These are phyloP conservation scores for Leuciscus idus DNA, from an alignment of 2,113 vertebrate species.

Conservation along the genomic window DNA sequence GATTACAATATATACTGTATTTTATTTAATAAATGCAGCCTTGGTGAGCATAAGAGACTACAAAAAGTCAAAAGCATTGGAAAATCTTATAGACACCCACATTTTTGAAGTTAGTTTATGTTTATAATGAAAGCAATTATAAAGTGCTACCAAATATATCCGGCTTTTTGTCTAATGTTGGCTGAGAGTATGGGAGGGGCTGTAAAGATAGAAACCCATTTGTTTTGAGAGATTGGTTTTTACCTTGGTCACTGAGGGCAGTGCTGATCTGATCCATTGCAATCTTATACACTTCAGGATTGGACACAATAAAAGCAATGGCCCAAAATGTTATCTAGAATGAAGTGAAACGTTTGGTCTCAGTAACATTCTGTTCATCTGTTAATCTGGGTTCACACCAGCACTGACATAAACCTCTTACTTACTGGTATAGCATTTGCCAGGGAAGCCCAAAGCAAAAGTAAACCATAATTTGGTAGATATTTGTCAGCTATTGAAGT, in stretches of 20 bases:
- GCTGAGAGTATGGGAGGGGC: not conserved
- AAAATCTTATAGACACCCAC: not conserved
- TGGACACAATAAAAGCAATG: slow-evolving; percentile 77
- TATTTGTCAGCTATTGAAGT: slow-evolving; percentile 67
- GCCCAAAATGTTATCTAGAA: slow-evolving; percentile 80
- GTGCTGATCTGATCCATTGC: slow-evolving; percentile 73
- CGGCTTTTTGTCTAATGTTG: too few species aligned
- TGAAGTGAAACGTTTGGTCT: not conserved
- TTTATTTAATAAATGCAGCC: not conserved
- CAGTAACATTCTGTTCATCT: not conserved
- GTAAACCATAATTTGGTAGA: slow-evolving; percentile 72
- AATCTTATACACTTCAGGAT: slow-evolving; percentile 70
- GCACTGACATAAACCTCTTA: slow-evolving; percentile 45
- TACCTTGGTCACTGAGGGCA: slow-evolving; percentile 68
- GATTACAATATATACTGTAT: not conserved
- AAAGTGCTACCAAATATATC: too few species aligned
- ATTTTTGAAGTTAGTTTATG: not conserved
- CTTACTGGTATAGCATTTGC: slow-evolving; percentile 83
- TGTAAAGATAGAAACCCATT: not conserved
- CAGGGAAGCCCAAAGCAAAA: slow-evolving; percentile 84
- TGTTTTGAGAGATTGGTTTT: not conserved
- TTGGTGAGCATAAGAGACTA: not conserved
- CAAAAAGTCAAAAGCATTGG: not conserved
- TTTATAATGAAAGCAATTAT: not conserved
- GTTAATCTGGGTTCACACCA: not conserved